Evolutionary conservation across 2,113 vertebrate genomes (phyloP).

Genomic region (Hylia prasina): DNA sequence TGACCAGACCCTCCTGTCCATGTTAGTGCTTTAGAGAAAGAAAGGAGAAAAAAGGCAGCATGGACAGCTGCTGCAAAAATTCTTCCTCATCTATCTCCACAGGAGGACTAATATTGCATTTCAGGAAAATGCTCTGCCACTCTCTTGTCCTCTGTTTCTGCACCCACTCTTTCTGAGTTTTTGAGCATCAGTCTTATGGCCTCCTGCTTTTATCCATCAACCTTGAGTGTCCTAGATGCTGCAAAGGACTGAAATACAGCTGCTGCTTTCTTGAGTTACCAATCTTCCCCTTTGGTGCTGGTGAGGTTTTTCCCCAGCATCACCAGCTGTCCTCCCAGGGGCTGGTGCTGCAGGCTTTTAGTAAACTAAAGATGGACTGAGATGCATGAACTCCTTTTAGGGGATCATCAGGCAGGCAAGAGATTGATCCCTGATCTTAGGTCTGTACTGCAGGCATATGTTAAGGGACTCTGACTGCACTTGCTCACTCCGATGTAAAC

Average conservation of each 20-base stretch:
- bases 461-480: background rate
- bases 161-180: background rate
- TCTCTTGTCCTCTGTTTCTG: background rate
- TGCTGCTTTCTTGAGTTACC: background rate
- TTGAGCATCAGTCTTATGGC: background rate
- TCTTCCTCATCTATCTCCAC: background rate
- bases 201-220: background rate
- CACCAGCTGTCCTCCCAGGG: background rate
- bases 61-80: background rate
- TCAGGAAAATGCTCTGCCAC: background rate
- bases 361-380: background rate
- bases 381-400: background rate
- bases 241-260: background rate
- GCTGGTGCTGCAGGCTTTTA: background rate
- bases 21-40: background rate
- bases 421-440: background rate
- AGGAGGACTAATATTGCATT: background rate
- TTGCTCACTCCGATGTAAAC: accelerated
- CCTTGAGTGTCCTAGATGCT: background rate
- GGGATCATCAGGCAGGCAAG: background rate
- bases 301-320: background rate
- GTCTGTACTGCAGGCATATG: background rate
- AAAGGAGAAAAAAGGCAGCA: background rate
- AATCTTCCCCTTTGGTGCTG: background rate
- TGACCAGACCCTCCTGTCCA: background rate